These are phyloP conservation scores for Apocrypta bakeri DNA, from an alignment of 1,140 invertebrate species.

Conservation along the genomic window DNA sequence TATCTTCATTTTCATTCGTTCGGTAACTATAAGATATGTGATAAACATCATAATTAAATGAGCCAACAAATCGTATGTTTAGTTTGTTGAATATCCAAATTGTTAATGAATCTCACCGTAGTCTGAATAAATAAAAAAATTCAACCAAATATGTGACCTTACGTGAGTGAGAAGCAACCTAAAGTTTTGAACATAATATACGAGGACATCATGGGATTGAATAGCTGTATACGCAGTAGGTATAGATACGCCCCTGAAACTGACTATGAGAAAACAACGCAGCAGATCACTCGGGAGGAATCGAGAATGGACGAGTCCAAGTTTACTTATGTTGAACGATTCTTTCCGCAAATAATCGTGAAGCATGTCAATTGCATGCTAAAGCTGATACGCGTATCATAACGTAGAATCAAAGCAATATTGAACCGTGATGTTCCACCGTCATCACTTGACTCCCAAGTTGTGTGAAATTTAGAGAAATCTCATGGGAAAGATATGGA, in stretches of 20 bases:
- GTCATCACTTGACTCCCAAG: not conserved
- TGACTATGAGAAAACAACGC: not conserved
- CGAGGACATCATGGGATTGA: not conserved
- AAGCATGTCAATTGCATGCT: not conserved
- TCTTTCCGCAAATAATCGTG: not conserved
- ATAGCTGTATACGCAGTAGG: not conserved
- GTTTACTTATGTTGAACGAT: not conserved
- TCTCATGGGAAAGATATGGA: not conserved
- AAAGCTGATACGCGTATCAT: not conserved
- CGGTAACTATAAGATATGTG: not conserved
- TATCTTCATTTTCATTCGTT: not conserved
- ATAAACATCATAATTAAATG: not conserved
- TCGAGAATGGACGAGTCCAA: slow-evolving; percentile 41
- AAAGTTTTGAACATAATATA: no score
- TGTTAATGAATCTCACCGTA: no score
- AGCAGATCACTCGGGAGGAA: not conserved
- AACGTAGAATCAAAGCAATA: not conserved
- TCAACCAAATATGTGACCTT: no score
- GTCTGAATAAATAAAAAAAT: no score
- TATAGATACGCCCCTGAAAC: slow-evolving; percentile 34
- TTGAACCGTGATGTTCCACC: not conserved
- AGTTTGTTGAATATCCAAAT: no score
- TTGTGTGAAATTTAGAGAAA: not conserved
- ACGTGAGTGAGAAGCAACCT: no score
- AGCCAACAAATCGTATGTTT: no score